phyloP scores from a whole-genome alignment of 2,113 vertebrate genomes.

The Corythaixoides concolor region DNA sequence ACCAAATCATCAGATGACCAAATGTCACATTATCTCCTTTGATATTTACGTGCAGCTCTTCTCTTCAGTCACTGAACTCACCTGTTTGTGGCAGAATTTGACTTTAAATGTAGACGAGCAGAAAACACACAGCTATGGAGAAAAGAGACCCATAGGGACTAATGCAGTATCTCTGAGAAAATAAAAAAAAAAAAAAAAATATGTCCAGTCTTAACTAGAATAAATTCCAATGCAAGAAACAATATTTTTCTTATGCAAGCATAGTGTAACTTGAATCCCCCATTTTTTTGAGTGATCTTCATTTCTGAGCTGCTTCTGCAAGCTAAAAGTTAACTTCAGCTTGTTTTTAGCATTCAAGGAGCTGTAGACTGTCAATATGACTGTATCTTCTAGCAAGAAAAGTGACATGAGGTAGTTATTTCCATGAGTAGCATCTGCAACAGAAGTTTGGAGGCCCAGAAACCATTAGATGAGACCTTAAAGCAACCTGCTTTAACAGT shows the following conservation, averaged over 20 bases:
- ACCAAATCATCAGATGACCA: background rate
- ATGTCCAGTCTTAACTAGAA: background rate
- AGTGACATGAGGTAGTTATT: background rate
- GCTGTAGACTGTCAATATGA: fast-evolving
- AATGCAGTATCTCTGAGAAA: background rate
- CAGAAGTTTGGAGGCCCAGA: background rate
- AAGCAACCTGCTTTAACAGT: background rate
- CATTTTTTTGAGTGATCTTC: background rate
- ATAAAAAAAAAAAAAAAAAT: background rate
- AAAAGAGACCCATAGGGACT: fast-evolving
- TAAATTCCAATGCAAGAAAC: background rate
- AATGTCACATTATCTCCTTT: background rate
- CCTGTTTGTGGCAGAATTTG: background rate
- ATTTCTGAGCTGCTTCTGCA: background rate
- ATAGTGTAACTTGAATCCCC: background rate
- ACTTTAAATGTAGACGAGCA: background rate
- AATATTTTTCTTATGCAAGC: background rate
- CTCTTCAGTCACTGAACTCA: background rate
- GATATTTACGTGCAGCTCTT: background rate
- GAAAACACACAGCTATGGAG: background rate
- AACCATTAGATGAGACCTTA: background rate
- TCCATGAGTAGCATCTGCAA: background rate
- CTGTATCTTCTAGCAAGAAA: background rate
- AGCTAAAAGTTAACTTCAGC: background rate
- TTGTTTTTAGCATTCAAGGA: background rate